These are phyloP conservation scores for Rhyzopertha dominica DNA, from an alignment of 1,140 invertebrate species.

Conservation along the genomic window DNA sequence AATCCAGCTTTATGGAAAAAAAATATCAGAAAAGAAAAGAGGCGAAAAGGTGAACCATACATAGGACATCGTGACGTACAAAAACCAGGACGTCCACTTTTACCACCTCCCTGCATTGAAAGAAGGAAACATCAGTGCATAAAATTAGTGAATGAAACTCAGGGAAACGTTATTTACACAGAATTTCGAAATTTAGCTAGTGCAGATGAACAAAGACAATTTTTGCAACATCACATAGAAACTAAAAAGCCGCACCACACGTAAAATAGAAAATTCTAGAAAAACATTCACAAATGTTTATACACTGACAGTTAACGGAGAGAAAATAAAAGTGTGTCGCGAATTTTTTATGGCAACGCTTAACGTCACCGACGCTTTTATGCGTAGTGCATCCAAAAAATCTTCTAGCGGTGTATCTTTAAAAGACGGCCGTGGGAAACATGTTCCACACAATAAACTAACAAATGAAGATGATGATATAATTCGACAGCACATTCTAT, in stretches of 20 bases:
- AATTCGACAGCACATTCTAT: constrained; percentile 16
- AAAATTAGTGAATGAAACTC: background rate
- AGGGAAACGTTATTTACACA: background rate
- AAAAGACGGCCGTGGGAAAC: constrained; percentile 11
- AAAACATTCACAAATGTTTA: constrained; percentile 12
- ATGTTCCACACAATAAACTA: constrained; percentile 1
- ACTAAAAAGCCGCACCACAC: constrained; percentile 7
- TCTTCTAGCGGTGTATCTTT: constrained; percentile 1
- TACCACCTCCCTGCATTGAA: constrained; percentile 3
- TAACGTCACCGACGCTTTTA: constrained; percentile 11
- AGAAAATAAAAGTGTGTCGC: constrained; percentile 13
- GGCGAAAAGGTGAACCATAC: too few relatives aligned
- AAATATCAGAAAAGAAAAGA: too few relatives aligned
- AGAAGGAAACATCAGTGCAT: constrained; percentile 2
- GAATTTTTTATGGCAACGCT: constrained; percentile 18
- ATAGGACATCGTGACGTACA: constrained; percentile 2
- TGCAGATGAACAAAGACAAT: constrained; percentile 1
- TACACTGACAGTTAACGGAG: constrained; percentile 5
- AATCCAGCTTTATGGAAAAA: too few relatives aligned
- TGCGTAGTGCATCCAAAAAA: constrained; percentile 14
- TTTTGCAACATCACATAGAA: background rate
- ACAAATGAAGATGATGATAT: constrained; percentile 1
- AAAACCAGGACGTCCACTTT: constrained; percentile 7
- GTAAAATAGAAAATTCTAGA: constrained; percentile 10
- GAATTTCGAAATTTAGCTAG: background rate